Evolutionary conservation across 2,888 invertebrate genomes (phyloP).

Genomic region (Eristalis intricaria): DNA sequence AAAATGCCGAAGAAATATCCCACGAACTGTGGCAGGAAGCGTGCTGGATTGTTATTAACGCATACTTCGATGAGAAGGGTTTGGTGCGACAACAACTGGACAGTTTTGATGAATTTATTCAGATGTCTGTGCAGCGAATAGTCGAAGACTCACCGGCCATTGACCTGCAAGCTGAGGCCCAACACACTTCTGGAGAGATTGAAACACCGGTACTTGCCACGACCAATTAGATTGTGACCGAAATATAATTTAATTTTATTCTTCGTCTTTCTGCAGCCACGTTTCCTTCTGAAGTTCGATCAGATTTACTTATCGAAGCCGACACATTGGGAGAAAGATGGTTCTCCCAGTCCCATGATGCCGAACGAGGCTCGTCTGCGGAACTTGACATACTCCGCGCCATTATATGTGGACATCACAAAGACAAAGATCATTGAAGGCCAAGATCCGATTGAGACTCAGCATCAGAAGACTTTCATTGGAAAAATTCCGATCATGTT

Average conservation of each 20-base stretch:
- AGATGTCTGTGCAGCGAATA: conserved; percentile 99
- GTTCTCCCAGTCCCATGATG: conserved; percentile 99
- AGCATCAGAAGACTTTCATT: conserved; percentile 89
- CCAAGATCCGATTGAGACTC: conserved; percentile 92
- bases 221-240: not conserved
- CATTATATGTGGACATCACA: conserved; percentile 98
- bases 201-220: conserved; percentile 86
- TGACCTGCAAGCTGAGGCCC: conserved; percentile 98
- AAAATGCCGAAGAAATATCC: conserved; percentile 97
- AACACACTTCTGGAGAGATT: conserved; percentile 96
- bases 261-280: conserved; percentile 83
- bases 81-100: conserved; percentile 99
- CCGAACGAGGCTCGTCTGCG: conserved; percentile 99
- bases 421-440: conserved; percentile 97
- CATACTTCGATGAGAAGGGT: conserved; percentile 99
- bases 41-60: conserved; percentile 99
- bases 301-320: conserved; percentile 99
- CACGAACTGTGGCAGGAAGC: conserved; percentile 99
- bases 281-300: conserved; percentile 97
- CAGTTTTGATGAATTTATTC: conserved; percentile 99
- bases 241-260: not conserved
- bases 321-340: conserved; percentile 99
- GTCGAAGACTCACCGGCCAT: conserved; percentile 99
- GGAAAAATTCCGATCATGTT: conserved; percentile 99
- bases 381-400: conserved; percentile 98